Percentiles rank a stretch among this genome's conserved stretches.
Evolutionary conservation across 2,888 invertebrate species (phyloP).

Genomic region (Antitype chi): DNA sequence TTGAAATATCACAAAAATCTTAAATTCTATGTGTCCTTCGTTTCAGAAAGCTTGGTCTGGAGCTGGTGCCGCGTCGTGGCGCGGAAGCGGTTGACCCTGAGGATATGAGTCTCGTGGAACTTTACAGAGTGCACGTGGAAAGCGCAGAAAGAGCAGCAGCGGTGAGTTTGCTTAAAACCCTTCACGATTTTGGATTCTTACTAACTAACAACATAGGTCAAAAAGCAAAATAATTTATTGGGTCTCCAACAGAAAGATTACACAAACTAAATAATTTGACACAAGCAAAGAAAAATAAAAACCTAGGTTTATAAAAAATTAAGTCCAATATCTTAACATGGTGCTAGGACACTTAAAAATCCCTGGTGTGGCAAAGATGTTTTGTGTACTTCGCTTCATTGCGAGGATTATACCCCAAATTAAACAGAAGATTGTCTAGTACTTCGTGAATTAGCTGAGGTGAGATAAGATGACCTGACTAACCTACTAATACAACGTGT

Average conservation of each 20-base stretch:
- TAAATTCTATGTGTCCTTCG: slow-evolving; percentile 32
- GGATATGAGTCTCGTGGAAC: slow-evolving; percentile 96
- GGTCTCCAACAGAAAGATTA: not conserved
- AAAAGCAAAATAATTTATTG: not conserved
- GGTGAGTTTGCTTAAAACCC: slow-evolving; percentile 88
- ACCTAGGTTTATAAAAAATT: not conserved
- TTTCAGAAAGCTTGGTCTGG: slow-evolving; percentile 96
- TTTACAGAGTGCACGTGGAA: slow-evolving; percentile 95
- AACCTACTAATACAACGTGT: slow-evolving; percentile 2
- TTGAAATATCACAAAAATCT: not conserved
- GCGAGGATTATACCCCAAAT: slow-evolving; percentile 20
- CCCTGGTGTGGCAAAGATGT: not conserved
- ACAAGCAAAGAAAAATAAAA: not conserved
- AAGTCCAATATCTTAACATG: not conserved
- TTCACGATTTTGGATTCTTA: no score
- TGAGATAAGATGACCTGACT: slow-evolving; percentile 26
- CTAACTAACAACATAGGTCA: not conserved
- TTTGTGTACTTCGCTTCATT: not conserved
- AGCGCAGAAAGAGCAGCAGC: slow-evolving; percentile 94
- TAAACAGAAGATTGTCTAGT: slow-evolving; percentile 29
- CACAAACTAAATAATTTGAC: not conserved
- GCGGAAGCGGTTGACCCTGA: slow-evolving; percentile 97
- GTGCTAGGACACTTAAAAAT: not conserved
- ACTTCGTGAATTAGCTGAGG: slow-evolving; percentile 16
- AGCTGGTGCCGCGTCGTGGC: slow-evolving; percentile 97